Evolutionary conservation across 2,113 vertebrate species (phyloP), one percentile per base, ranked within the genome.

Genomic region (Ochotona curzoniae): DNA sequence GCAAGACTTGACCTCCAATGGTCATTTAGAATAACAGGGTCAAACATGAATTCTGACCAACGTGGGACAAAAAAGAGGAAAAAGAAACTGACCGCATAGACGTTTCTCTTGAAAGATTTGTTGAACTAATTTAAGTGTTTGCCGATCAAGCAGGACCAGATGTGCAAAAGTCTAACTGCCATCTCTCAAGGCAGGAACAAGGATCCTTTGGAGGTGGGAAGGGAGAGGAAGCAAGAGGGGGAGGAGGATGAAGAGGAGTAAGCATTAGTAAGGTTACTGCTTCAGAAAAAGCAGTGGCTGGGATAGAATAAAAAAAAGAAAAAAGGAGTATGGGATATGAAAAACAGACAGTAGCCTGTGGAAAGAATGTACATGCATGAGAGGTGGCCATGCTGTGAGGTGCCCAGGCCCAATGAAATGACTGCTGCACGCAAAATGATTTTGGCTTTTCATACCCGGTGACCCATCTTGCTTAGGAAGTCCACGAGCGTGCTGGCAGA

Each of bases 91-190:
- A 73, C 64, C 38, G 69, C 10, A 9, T 30, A 76, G 35, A 93
- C n/a, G 7, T 86, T 89, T 94, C 66, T 91, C 70, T 74, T 54
- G 7, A 64, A 80, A 81, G 20, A 73, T 73, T 23, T 90, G 23
- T 71, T 80, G 67, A 90, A 32, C 30, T 93, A 5, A 81, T 35
- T 66, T 75, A 89, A 61, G 15, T 57, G 6, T 8, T 63, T 76
- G 15, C 3, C 17, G 75, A 86, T 15, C 87, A 91, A 91, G 38
- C 38, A 44, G 38, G 76, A 83, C 0, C 23, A 93, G 38, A 64
- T 63, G 13, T 71, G 75, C 23, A 61, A 92, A 83, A 85, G 84
- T 73, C 32, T 60, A 80, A 91, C 30, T 79, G 69, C 67, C 89
- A 1, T 63, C 20, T 84, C 20, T 69, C 49, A 35, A 74, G 64